phyloP scores from a whole-genome alignment of 2,113 vertebrate species.

The Echinops telfairi region DNA sequence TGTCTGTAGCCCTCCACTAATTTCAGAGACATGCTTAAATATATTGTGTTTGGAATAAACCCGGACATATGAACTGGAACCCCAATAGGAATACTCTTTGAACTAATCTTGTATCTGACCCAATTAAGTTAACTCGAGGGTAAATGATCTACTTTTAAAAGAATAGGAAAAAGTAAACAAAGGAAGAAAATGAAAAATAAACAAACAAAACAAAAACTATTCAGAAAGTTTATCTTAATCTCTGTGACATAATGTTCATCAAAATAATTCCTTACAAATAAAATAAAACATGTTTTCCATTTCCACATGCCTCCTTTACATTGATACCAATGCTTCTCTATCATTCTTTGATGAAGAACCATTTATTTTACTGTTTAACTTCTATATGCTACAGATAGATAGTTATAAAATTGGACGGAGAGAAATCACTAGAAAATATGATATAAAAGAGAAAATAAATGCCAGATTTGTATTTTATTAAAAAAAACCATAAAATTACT shows the following conservation, averaged over 20 bases:
- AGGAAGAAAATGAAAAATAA: not conserved
- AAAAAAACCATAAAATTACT: not conserved
- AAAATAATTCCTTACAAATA: no score
- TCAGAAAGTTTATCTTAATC: not conserved
- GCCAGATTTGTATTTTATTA: not conserved
- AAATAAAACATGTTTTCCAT: not conserved
- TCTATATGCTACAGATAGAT: not conserved
- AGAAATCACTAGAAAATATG: slow-evolving; percentile 24
- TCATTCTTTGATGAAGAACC: not conserved
- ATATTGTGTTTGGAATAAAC: no score
- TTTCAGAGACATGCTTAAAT: no score
- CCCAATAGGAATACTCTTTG: no score
- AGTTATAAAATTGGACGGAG: not conserved
- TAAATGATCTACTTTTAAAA: not conserved
- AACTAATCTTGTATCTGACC: not conserved
- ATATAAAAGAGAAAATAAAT: not conserved
- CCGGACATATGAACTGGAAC: no score
- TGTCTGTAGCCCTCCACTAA: no score
- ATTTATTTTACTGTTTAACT: not conserved
- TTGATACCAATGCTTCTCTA: not conserved
- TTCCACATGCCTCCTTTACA: not conserved
- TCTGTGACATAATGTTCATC: no score
- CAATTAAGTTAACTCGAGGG: not conserved
- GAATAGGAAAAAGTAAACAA: not conserved
- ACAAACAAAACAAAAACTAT: not conserved